Base-by-base conservation (phyloP, 2,113 vertebrate genomes). In the Leucopsar rothschildi region DNA sequence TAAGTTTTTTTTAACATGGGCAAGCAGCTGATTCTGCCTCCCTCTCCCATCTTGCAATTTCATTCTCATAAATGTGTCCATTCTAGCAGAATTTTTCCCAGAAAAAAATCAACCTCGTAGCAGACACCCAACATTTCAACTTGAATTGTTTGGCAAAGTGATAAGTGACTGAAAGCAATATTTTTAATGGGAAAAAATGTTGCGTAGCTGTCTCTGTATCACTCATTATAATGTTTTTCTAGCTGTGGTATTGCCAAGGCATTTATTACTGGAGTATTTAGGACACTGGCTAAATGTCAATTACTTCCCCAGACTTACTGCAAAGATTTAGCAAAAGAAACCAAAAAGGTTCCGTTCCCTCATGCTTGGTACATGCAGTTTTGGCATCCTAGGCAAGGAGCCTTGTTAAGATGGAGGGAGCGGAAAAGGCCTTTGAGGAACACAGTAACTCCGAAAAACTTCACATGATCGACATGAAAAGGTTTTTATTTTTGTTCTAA, bases 141-240 rank as follows among this genome's bases (percentile, higher is more conserved):
- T 90, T 82, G 27, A 95, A 88, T 87, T 89, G 63, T 57, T 95
- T 96, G 84, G 84, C 89, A 93, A 90, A 94, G 75, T 80, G 90
- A 95, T 95, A 96, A 95, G 87, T 35, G 93, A 85, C 16, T 11
- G 60, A 93, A 93, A 84, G 39, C 44, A 93, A 8, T 53, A 79
- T 40, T 89, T 88, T 82, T 55, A 91, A 65, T 69, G 45, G 39
- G 53, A 95, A 93, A 94, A 94, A 94, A 31, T 60, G 33, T 92
- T 90, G 57, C 76, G 65, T 64, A 92, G 86, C 64, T 81, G 88
- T 77, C 37, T 91, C 83, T 78, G 65, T 68, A 84, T 69, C 73
- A 61, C 61, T 87, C 84, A 82, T 92, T 93, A 92, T 87, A 79
- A 88, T 72, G 61, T 94, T 95, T 93, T 66, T 91, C 89, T 95